A percentile compares a stretch with the other conserved stretches of the same genome.
phyloP scores from a whole-genome alignment of 2,797 vertebrate species.

The Helicolenus hilgendorfi region DNA sequence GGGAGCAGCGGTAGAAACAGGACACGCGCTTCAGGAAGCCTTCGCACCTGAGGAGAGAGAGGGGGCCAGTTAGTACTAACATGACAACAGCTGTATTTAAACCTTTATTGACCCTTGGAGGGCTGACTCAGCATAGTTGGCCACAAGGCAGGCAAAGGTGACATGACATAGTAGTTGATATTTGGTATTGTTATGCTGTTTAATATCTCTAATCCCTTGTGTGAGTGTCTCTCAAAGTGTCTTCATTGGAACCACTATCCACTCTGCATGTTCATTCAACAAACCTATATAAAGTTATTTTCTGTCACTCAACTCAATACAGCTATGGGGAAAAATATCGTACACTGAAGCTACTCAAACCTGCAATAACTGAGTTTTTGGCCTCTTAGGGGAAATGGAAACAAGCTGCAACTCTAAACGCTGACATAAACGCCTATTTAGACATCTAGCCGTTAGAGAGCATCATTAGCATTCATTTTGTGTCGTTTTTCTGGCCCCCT shows the following conservation, averaged over 20 bases:
- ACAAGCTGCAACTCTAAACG: neutral
- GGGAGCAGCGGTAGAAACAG: conserved; percentile 91
- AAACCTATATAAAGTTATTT: neutral
- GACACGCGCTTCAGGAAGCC: conserved; percentile 89
- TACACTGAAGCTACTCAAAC: neutral
- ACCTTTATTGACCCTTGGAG: neutral
- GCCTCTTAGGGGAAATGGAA: neutral
- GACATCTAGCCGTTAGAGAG: neutral
- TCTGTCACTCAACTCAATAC: neutral
- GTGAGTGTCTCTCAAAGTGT: neutral
- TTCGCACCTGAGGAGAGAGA: conserved; percentile 86
- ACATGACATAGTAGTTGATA: neutral
- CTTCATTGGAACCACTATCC: neutral
- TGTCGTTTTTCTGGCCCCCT: neutral
- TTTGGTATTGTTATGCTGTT: neutral
- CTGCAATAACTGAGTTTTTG: neutral
- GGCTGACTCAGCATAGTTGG: neutral
- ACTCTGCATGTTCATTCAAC: neutral
- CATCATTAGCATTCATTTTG: neutral
- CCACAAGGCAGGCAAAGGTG: neutral
- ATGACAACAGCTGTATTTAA: neutral
- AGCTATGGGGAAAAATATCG: neutral
- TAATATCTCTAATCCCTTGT: neutral
- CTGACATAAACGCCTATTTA: neutral
- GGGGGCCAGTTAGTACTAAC: neutral